A percentile compares a stretch with the other conserved stretches of the same genome.
These are phyloP conservation scores for Tauraco erythrolophus DNA, from an alignment of 2,113 vertebrate species.

Conservation along the genomic window DNA sequence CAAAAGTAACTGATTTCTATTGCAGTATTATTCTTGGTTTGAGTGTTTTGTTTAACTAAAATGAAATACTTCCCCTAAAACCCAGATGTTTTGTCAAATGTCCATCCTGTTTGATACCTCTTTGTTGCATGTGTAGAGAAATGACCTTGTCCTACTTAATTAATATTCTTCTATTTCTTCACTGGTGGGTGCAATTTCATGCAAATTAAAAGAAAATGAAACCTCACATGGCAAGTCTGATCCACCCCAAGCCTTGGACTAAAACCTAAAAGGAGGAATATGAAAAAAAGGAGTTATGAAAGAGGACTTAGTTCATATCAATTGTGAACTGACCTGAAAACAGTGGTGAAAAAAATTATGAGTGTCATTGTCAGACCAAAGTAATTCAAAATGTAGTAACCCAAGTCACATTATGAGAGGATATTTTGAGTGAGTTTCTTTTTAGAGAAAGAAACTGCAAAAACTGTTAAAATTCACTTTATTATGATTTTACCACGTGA, in stretches of 20 bases:
- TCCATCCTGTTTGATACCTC: not conserved
- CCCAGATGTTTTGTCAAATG: not conserved
- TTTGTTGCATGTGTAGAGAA: not conserved
- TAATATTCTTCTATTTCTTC: not conserved
- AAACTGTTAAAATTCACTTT: not conserved
- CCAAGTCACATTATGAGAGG: not conserved
- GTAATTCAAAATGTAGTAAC: not conserved
- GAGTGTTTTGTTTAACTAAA: not conserved
- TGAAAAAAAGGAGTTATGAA: not conserved
- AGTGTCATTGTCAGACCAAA: not conserved
- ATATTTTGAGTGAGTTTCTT: not conserved
- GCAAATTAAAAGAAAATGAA: not conserved
- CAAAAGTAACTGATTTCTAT: not conserved
- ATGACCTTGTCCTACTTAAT: rapidly evolving
- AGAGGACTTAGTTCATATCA: not conserved
- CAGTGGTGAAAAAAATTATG: not conserved
- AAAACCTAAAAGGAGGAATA: not conserved
- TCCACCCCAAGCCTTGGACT: not conserved
- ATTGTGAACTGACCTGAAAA: not conserved
- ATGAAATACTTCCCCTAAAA: not conserved
- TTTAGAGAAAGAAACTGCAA: not conserved
- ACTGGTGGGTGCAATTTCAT: not conserved
- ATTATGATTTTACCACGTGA: not conserved
- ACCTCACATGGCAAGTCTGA: rapidly evolving
- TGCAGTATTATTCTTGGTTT: not conserved